These are phyloP conservation scores for Trinectes maculatus DNA, from an alignment of 2,113 vertebrate species.

Conservation along the genomic window DNA sequence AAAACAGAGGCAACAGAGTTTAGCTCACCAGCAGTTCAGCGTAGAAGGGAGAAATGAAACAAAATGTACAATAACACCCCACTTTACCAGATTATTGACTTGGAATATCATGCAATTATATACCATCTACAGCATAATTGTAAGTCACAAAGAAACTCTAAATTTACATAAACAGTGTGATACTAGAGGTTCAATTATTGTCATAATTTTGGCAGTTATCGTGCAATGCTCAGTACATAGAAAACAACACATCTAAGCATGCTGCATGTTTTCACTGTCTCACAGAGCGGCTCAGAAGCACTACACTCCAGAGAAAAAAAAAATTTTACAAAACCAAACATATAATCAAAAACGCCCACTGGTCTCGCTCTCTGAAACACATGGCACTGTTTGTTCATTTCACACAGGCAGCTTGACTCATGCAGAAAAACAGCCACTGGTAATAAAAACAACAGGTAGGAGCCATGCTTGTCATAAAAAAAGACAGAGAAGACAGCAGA, in stretches of 20 bases:
- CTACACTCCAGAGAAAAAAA: slow-evolving; percentile 52
- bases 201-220: slow-evolving; percentile 58
- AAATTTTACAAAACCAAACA: slow-evolving; percentile 22
- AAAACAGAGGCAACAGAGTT: slow-evolving; percentile 61
- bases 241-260: slow-evolving; percentile 72
- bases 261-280: slow-evolving; percentile 62
- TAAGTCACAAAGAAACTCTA: slow-evolving; percentile 71
- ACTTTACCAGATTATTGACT: slow-evolving; percentile 53
- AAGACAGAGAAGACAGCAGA: slow-evolving; percentile 45
- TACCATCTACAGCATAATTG: slow-evolving; percentile 64
- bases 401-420: slow-evolving; percentile 58
- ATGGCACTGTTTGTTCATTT: slow-evolving; percentile 33
- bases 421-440: slow-evolving; percentile 70
- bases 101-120: slow-evolving; percentile 81
- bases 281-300: slow-evolving; percentile 33
- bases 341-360: slow-evolving; percentile 33
- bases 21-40: slow-evolving; percentile 72
- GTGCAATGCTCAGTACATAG: slow-evolving; percentile 69
- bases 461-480: slow-evolving; percentile 76
- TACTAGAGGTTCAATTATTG: slow-evolving; percentile 48
- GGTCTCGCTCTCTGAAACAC: slow-evolving; percentile 35
- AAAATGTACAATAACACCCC: slow-evolving; percentile 69
- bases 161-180: slow-evolving; percentile 70
- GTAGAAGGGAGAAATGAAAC: slow-evolving; percentile 58
- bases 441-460: slow-evolving; percentile 48